phyloP scores from a whole-genome alignment of 2,888 invertebrate species.

The Nebria salina region DNA sequence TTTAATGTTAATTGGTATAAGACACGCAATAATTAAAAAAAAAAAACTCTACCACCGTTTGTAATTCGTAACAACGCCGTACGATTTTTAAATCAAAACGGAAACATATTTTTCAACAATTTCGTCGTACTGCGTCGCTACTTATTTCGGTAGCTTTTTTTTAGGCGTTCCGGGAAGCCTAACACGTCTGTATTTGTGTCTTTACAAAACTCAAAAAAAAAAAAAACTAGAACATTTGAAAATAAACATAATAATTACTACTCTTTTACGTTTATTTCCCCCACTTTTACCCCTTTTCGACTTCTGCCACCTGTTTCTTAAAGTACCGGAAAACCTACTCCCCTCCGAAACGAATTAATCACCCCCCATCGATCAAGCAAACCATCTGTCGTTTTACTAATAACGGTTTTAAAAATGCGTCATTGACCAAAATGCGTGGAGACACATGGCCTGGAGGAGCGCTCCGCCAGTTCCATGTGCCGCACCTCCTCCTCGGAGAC shows the following conservation, averaged over 20 bases:
- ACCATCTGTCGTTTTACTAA: constrained; percentile 24
- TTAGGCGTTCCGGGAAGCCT: not conserved
- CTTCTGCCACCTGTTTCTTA: constrained; percentile 10
- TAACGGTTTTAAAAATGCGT: constrained; percentile 1
- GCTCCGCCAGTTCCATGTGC: not conserved
- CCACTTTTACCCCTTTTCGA: not conserved
- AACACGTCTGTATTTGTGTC: not conserved
- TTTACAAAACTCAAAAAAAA: not conserved
- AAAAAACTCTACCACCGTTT: too few species aligned
- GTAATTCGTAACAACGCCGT: too few species aligned
- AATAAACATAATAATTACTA: not conserved
- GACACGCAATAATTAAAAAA: not conserved
- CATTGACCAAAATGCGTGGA: constrained; percentile 29
- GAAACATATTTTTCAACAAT: too few species aligned
- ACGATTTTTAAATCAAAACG: too few species aligned
- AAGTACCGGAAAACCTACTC: constrained; percentile 11
- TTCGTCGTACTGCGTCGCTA: too few species aligned
- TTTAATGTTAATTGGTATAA: not conserved
- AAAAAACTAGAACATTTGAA: not conserved
- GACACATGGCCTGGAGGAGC: constrained; percentile 29
- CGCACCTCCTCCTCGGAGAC: constrained; percentile 16
- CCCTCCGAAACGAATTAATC: constrained; percentile 12
- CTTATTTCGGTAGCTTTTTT: too few species aligned
- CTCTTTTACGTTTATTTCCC: not conserved
- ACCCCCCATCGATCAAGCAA: constrained; percentile 30